Evolutionary conservation across 2,888 invertebrate species (phyloP), one percentile per base, ranked within the genome.

Genomic region (Eudemis profundana): DNA sequence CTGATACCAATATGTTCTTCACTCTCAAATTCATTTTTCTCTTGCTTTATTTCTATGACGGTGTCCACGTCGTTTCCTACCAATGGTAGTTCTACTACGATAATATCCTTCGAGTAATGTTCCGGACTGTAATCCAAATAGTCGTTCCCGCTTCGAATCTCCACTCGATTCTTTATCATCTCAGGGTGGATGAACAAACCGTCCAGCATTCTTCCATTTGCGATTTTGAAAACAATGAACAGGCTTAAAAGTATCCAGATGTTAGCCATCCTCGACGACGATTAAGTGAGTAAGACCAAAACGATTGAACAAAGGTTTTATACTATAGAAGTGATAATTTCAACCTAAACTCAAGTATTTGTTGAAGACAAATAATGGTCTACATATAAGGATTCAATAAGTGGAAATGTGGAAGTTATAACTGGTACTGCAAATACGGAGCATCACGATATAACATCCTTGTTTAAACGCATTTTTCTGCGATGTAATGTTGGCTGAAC

Each of bases 81-180:
- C 5, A 38, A 42, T 10, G 73, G 70, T 7, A 76, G 59, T 23
- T 72, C 70, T 10, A 72, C 59, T 7, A 70, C 40, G 4, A 72
- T 70, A 29, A 72, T 65, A 53, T 72, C 66, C 40, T 69, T 61
- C 2, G 61, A 23, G 27, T 42, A 54, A 50, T 77, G 71, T 2
- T 81, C 81, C 0, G 84, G 83, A 63, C 80, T 81, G 61, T 82
- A 88, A 67, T 90, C 88, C 68, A 87, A 77, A 57, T 87, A 87
- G 63, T 87, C 85, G 61, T 87, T 87, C 5, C 85, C 85, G 21
- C 69, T 69, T 8, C 76, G 72, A 5, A 86, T 68, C 64, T 81
- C 78, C 8, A 75, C 61, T 3, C 60, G 27, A 17, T 44, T 81
- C 68, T 90, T 89, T 59, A 89, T 53, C 40, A 78, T 68, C 70